Conservation (phyloP, 2,113 vertebrate species). For the Prunella himalayana region DNA sequence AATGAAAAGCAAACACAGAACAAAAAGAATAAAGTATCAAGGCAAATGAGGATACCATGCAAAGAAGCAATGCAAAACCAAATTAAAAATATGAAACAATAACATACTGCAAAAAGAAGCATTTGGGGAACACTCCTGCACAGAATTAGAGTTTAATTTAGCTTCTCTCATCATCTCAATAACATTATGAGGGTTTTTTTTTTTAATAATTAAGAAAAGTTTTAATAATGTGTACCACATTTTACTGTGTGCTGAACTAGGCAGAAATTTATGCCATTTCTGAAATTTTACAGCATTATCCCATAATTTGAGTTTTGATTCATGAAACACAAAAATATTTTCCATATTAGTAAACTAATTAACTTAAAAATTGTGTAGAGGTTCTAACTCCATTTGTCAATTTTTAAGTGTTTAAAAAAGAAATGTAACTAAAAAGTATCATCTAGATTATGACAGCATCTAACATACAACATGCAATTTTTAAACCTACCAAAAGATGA, state of each 20-base stretch:
- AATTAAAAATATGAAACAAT: neutral
- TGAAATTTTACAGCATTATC: neutral
- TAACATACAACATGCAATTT: neutral
- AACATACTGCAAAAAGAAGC: neutral
- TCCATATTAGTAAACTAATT: neutral
- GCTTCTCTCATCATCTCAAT: neutral
- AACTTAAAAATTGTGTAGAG: neutral
- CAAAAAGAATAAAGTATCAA: neutral
- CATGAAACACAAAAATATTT: neutral
- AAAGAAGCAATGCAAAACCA: neutral
- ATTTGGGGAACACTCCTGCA: neutral
- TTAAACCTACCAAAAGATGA: neutral
- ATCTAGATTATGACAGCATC: neutral
- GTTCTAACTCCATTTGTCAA: neutral
- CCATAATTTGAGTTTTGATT: neutral
- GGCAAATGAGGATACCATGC: neutral
- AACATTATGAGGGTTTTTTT: neutral
- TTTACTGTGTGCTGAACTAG: neutral
- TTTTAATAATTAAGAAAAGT: accelerated
- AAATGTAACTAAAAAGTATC: neutral
- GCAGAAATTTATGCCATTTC: neutral
- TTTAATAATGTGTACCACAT: neutral
- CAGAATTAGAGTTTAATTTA: neutral
- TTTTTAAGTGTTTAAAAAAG: no score
- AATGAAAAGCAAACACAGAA: neutral